Conservation (phyloP, 2,113 vertebrate genomes). For the Nothobranchius furzeri region DNA sequence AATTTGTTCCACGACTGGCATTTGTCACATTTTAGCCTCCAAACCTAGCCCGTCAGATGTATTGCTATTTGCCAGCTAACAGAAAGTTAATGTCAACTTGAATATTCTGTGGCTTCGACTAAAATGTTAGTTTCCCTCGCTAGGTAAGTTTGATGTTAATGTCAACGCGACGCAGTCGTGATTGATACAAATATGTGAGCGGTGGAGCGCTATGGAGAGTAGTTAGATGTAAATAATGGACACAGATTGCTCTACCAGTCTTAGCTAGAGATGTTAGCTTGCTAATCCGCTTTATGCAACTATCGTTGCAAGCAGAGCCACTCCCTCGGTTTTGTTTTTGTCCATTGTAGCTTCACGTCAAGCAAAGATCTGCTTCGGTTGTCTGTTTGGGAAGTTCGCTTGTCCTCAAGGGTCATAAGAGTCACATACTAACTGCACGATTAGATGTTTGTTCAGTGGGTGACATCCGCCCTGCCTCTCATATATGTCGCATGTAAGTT, state of each 20-base stretch:
- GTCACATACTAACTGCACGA: conserved; percentile 6
- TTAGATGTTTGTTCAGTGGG: conserved; percentile 24
- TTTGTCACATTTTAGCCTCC: conserved; percentile 22
- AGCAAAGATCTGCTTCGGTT: conserved; percentile 25
- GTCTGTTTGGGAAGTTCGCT: conserved; percentile 37
- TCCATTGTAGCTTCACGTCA: conserved; percentile 35
- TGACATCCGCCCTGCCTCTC: conserved; percentile 49
- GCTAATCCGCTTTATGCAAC: conserved; percentile 76
- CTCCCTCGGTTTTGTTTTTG: conserved; percentile 71
- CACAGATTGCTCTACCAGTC: conserved; percentile 26
- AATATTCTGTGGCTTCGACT: conserved; percentile 37
- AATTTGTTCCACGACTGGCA: conserved; percentile 8
- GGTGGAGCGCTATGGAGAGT: not conserved
- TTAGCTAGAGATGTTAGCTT: conserved; percentile 53
- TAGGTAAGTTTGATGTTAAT: conserved; percentile 3
- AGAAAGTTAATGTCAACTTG: conserved; percentile 65
- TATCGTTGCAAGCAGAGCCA: conserved; percentile 63
- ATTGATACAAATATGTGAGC: not conserved
- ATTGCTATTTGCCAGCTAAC: conserved; percentile 3
- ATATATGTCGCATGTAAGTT: conserved; percentile 14
- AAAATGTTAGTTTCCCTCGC: not conserved
- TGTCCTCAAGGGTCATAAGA: conserved; percentile 5
- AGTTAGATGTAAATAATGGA: conserved; percentile 28
- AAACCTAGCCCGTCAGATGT: conserved; percentile 24
- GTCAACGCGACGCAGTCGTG: not conserved